These are phyloP conservation scores for Lepidurus packardi DNA, from an alignment of 1,140 invertebrate genomes.

Conservation along the genomic window DNA sequence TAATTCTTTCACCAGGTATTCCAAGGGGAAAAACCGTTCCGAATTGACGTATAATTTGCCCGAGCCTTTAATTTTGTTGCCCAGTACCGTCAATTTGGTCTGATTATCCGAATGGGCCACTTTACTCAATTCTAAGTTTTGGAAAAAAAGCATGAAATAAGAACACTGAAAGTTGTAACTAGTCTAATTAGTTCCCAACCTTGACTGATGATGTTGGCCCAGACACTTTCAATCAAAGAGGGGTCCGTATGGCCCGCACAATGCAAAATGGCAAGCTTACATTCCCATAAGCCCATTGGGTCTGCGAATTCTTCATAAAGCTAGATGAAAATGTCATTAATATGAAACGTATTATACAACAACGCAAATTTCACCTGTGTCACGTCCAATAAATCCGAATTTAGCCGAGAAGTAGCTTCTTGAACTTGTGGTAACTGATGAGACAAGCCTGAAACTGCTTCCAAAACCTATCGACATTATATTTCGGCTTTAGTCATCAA, in stretches of 20 bases:
- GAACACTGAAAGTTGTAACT: not conserved
- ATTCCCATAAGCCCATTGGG: conserved; percentile 73
- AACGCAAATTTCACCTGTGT: conserved; percentile 44
- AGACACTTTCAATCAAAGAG: conserved; percentile 37
- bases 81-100: conserved; percentile 29
- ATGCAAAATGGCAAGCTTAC: conserved; percentile 75
- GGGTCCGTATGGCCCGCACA: conserved; percentile 75
- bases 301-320: conserved; percentile 69
- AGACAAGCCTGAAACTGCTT: conserved; percentile 54
- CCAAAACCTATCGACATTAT: conserved; percentile 52
- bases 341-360: conserved; percentile 16
- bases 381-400: conserved; percentile 53
- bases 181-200: not conserved
- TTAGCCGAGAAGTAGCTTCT: conserved; percentile 47
- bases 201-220: conserved; percentile 33
- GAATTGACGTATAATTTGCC: conserved; percentile 29
- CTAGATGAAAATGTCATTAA: not conserved
- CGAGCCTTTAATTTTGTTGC: conserved; percentile 24
- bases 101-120: conserved; percentile 24
- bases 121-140: conserved; percentile 30
- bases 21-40: conserved; percentile 34
- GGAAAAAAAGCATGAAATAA: not conserved
- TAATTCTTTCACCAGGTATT: conserved; percentile 29
- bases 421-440: conserved; percentile 42
- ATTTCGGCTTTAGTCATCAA: conserved; percentile 21